phyloP scores from a whole-genome alignment of 2,888 invertebrate species.

The Ethmia dodecea region DNA sequence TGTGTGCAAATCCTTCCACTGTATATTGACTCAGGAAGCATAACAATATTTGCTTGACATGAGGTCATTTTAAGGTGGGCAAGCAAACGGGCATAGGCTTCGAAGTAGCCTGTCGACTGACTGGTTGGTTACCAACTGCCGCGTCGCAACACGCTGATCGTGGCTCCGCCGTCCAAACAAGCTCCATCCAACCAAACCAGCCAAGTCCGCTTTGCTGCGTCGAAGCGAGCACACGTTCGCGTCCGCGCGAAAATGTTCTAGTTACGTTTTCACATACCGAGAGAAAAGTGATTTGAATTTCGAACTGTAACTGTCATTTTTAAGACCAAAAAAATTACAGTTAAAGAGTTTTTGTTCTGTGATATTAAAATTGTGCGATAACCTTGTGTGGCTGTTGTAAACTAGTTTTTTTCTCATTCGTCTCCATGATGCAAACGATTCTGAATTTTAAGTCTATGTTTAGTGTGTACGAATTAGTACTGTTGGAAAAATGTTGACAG shows the following conservation, averaged over 20 bases:
- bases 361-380: no score
- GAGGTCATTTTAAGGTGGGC: background rate
- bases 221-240: conserved; percentile 34
- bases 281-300: conserved; percentile 23
- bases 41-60: no score
- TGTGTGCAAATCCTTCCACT: no score
- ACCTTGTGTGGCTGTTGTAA: conserved; percentile 38
- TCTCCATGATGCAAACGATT: conserved; percentile 61
- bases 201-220: conserved; percentile 41
- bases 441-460: conserved; percentile 46
- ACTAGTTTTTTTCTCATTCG: conserved; percentile 28
- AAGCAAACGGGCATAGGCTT: no score
- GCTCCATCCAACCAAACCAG: conserved; percentile 18
- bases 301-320: conserved; percentile 40
- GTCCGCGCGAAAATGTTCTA: conserved; percentile 43
- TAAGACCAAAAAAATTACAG: conserved; percentile 40
- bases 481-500: conserved; percentile 64
- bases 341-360: conserved; percentile 37
- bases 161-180: no score
- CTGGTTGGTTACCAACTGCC: no score
- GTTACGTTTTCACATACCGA: conserved; percentile 30
- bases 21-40: no score
- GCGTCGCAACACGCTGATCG: conserved; percentile 26
- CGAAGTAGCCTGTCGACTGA: no score
- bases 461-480: conserved; percentile 48